These are phyloP conservation scores for Meteorus colon DNA, from an alignment of 2,888 invertebrate genomes.

Conservation along the genomic window DNA sequence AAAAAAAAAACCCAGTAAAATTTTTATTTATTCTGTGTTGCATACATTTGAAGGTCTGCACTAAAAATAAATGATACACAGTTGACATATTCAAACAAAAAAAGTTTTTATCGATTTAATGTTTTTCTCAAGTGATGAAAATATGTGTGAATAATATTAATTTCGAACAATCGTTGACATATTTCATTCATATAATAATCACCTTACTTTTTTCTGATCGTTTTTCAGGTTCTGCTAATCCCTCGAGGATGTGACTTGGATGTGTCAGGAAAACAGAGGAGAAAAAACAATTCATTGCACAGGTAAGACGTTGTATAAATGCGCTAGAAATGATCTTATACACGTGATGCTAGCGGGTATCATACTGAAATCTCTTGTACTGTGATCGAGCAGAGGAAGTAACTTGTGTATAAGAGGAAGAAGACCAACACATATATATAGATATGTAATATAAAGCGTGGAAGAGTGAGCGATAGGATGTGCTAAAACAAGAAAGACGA, in stretches of 20 bases:
- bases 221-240: slow-evolving; percentile 10
- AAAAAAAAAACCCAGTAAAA: no score
- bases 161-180: no score
- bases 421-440: slow-evolving; percentile 17
- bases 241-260: slow-evolving; percentile 26
- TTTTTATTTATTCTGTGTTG: no score
- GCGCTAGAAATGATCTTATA: slow-evolving; percentile 2
- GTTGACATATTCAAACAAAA: no score
- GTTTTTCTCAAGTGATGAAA: no score
- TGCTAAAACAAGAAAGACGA: not conserved
- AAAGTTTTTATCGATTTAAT: no score
- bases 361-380: not conserved
- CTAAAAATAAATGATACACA: no score
- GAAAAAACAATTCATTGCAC: not conserved
- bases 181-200: no score
- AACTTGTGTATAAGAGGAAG: slow-evolving; percentile 12
- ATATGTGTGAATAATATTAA: no score
- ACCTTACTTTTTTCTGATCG: not conserved
- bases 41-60: no score
- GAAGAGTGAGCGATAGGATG: not conserved
- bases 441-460: not conserved
- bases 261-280: not conserved
- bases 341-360: slow-evolving; percentile 3
- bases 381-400: not conserved
- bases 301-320: slow-evolving; percentile 9